Percentiles rank a stretch among this genome's conserved stretches.
These are phyloP conservation scores for Aythya fuligula DNA, from an alignment of 2,797 vertebrate species.

Conservation along the genomic window DNA sequence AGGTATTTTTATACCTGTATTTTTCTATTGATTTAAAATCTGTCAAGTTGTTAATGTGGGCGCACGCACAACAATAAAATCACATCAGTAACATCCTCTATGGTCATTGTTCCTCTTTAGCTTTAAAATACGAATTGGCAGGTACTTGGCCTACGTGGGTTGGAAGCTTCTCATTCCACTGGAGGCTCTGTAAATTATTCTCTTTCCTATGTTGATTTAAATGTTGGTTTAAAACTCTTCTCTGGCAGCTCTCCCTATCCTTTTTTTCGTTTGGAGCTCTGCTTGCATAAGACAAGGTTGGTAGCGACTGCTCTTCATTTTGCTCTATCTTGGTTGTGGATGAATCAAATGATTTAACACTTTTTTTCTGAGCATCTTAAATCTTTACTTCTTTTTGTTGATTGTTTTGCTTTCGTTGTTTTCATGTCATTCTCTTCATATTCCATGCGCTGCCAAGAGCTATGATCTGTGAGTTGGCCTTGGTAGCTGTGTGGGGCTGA, in stretches of 20 bases:
- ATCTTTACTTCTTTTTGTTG: background rate
- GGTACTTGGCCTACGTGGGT: background rate
- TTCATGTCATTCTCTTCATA: slow-evolving; percentile 14
- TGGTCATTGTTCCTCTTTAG: background rate
- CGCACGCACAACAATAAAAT: background rate
- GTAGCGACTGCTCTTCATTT: background rate
- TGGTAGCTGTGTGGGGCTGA: slow-evolving; percentile 44
- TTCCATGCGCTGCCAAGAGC: background rate
- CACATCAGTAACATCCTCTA: background rate
- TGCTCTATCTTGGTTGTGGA: background rate
- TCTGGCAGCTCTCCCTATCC: background rate
- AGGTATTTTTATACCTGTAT: background rate
- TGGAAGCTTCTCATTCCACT: background rate
- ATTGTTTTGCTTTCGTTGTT: slow-evolving; percentile 24
- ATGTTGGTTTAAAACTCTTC: background rate
- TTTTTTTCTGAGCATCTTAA: background rate
- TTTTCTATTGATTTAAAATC: background rate
- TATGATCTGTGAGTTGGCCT: background rate
- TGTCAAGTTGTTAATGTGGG: background rate
- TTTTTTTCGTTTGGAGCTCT: background rate
- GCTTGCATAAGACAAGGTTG: fast-evolving
- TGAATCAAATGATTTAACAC: background rate
- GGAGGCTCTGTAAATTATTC: background rate
- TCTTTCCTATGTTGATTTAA: background rate
- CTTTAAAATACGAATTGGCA: background rate